Conservation (phyloP, 2,797 vertebrate species). For the Morelia viridis region DNA sequence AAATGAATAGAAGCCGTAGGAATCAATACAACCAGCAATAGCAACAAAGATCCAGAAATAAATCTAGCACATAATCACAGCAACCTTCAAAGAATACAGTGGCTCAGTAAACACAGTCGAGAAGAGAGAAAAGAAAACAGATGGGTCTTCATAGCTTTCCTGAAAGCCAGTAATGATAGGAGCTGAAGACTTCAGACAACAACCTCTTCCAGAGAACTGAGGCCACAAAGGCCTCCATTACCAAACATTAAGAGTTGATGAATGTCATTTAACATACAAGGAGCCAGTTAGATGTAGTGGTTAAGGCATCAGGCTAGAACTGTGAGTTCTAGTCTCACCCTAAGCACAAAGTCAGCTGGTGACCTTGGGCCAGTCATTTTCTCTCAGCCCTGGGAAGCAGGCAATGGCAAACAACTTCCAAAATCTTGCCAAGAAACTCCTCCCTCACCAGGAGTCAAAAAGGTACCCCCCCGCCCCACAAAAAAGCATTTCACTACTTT, state of each 20-base stretch:
- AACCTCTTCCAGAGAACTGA: background rate
- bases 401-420: too few species aligned
- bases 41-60: background rate
- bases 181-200: background rate
- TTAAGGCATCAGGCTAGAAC: background rate
- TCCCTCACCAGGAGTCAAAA: background rate
- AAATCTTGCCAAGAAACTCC: too few species aligned
- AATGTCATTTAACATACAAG: background rate
- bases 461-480: too few species aligned
- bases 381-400: background rate
- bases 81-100: background rate
- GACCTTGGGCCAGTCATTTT: background rate
- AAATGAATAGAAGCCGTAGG: background rate
- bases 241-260: background rate
- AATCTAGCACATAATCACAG: background rate
- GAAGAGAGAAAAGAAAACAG: background rate
- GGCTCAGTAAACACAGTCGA: background rate
- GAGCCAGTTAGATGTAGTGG: background rate
- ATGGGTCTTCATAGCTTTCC: background rate
- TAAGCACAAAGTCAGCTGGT: background rate
- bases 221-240: background rate
- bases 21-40: background rate
- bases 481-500: too few species aligned
- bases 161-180: background rate
- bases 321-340: background rate